Evolutionary conservation across 2,888 invertebrate species (phyloP).

Genomic region (Homarus gammarus): DNA sequence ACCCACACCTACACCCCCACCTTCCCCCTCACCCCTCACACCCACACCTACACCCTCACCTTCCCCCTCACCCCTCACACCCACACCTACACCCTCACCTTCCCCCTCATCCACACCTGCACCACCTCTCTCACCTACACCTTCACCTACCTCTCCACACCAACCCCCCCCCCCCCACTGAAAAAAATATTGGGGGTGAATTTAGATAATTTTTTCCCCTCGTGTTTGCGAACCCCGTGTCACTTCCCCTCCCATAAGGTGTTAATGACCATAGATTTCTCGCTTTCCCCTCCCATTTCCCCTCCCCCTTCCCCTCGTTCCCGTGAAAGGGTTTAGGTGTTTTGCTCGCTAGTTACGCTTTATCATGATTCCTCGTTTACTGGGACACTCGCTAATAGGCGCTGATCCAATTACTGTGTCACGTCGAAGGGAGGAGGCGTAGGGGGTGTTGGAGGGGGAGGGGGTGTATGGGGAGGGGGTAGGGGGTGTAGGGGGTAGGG

Average conservation of each 20-base stretch:
- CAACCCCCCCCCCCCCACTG: too few species aligned
- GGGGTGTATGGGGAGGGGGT: not conserved
- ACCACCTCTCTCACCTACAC: too few species aligned
- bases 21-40: too few species aligned
- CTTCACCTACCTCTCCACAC: too few species aligned
- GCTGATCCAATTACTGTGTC: slow-evolving; percentile 12
- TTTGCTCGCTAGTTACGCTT: not conserved
- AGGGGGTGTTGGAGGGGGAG: not conserved
- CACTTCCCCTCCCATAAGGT: not conserved
- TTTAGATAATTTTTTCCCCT: too few species aligned
- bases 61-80: too few species aligned
- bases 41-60: too few species aligned
- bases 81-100: too few species aligned
- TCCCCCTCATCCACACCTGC: too few species aligned
- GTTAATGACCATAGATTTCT: not conserved
- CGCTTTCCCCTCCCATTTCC: not conserved
- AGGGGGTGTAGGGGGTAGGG: too few species aligned
- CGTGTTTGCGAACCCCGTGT: not conserved
- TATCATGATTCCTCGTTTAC: not conserved
- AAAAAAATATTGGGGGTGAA: too few species aligned
- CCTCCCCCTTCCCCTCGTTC: not conserved
- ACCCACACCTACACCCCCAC: too few species aligned
- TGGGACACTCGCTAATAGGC: slow-evolving; percentile 1
- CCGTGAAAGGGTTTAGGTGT: slow-evolving; percentile 5
- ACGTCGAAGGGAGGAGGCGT: not conserved